phyloP scores from a whole-genome alignment of 2,797 vertebrate species.

The Serranus cabrilla region DNA sequence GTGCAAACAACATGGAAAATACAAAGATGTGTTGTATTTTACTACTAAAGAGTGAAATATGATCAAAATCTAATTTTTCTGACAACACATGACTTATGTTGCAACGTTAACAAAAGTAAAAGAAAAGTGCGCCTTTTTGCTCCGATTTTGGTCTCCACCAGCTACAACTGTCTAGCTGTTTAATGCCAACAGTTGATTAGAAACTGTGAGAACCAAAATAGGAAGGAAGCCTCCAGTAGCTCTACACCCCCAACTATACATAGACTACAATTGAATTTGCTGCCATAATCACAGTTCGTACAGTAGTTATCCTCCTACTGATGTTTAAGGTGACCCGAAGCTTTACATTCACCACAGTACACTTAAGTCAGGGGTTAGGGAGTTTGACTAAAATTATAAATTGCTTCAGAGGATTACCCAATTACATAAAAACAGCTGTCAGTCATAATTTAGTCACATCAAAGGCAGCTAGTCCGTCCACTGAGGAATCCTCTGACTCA shows the following conservation, averaged over 20 bases:
- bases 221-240: slow-evolving; percentile 12
- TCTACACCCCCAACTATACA: slow-evolving; percentile 43
- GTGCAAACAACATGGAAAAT: no score
- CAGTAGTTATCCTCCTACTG: slow-evolving; percentile 44
- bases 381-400: slow-evolving; percentile 51
- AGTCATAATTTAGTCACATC: slow-evolving; percentile 61
- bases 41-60: no score
- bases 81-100: no score
- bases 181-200: no score
- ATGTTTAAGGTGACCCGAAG: slow-evolving; percentile 47
- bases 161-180: no score
- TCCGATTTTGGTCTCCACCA: no score
- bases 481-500: slow-evolving; percentile 54
- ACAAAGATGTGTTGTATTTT: no score
- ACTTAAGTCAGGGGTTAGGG: slow-evolving; percentile 47
- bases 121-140: no score
- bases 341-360: slow-evolving; percentile 35
- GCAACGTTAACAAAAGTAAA: no score
- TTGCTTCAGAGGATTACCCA: slow-evolving; percentile 57
- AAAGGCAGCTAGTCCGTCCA: slow-evolving; percentile 46
- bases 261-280: slow-evolving; percentile 51
- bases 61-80: no score
- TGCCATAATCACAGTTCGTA: slow-evolving; percentile 28
- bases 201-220: no score
- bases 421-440: slow-evolving; percentile 65